These are phyloP conservation scores for Cassiopea andromeda DNA, from an alignment of 30 jellyfish, hydroid and myxozoan genomes.

Conservation along the genomic window DNA sequence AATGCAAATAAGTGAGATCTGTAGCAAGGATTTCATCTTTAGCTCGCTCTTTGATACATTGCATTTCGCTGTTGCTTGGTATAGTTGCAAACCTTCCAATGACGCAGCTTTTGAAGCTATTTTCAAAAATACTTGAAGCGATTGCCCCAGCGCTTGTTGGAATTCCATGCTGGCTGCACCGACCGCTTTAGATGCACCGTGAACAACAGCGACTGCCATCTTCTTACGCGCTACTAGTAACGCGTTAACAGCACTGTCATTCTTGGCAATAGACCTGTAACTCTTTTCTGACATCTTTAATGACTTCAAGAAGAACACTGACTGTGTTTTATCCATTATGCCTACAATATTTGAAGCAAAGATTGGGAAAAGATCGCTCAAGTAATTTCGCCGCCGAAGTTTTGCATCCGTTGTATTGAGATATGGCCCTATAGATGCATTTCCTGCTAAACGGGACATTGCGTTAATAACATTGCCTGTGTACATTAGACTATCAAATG, in stretches of 20 bases:
- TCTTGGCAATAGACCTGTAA: constrained; percentile 18
- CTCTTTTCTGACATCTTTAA: constrained; percentile 20
- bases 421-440: constrained; percentile 37
- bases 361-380: constrained; percentile 27
- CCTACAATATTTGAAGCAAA: constrained; percentile 3
- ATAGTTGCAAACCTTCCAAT: constrained; percentile 13
- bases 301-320: neutral
- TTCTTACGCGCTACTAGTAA: constrained; percentile 9
- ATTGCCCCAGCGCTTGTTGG: neutral
- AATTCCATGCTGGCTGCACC: neutral
- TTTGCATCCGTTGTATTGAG: constrained; percentile 36
- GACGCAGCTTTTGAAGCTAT: neutral
- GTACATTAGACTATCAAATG: constrained; percentile 8
- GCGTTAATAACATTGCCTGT: neutral
- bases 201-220: constrained; percentile 27
- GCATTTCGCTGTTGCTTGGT: constrained; percentile 13
- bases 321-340: constrained; percentile 20
- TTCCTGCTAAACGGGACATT: constrained; percentile 12
- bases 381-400: constrained; percentile 15
- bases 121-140: neutral
- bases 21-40: constrained; percentile 23
- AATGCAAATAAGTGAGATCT: constrained; percentile 20
- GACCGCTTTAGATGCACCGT: neutral
- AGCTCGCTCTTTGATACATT: neutral
- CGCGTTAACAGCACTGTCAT: constrained; percentile 10